These are phyloP conservation scores for Heliconius eleuchia DNA, from an alignment of 1,140 invertebrate genomes.

Conservation along the genomic window DNA sequence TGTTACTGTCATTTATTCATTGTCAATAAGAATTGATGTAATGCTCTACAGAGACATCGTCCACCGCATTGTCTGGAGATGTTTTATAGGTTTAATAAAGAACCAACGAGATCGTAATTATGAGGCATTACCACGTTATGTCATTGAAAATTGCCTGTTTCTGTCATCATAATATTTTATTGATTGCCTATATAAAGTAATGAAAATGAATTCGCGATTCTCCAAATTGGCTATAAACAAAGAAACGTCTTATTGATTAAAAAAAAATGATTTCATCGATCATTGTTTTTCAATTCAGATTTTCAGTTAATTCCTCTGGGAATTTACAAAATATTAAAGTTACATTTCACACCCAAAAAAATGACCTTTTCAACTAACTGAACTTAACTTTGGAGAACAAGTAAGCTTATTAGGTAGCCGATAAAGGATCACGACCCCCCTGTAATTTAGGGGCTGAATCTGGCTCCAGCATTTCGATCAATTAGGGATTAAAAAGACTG, in stretches of 20 bases:
- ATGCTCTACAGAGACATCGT: neutral
- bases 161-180: conserved; percentile 42
- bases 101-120: conserved; percentile 67
- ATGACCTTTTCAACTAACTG: no score
- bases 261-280: no score
- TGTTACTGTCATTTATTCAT: neutral
- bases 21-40: conserved; percentile 1
- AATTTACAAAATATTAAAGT: neutral
- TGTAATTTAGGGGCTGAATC: neutral
- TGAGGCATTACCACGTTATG: conserved; percentile 52
- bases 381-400: neutral
- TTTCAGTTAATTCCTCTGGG: no score
- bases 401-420: neutral
- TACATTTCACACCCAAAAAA: neutral
- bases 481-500: conserved; percentile 14
- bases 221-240: neutral
- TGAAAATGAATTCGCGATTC: conserved; percentile 12
- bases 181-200: conserved; percentile 29
- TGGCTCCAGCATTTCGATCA: neutral
- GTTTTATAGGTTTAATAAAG: conserved; percentile 72
- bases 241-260: no score
- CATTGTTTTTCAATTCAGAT: no score
- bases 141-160: conserved; percentile 54
- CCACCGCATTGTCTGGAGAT: conserved; percentile 42
- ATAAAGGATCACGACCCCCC: neutral